These are phyloP conservation scores for Philantomba maxwellii DNA, from an alignment of 2,113 vertebrate genomes.

Conservation along the genomic window DNA sequence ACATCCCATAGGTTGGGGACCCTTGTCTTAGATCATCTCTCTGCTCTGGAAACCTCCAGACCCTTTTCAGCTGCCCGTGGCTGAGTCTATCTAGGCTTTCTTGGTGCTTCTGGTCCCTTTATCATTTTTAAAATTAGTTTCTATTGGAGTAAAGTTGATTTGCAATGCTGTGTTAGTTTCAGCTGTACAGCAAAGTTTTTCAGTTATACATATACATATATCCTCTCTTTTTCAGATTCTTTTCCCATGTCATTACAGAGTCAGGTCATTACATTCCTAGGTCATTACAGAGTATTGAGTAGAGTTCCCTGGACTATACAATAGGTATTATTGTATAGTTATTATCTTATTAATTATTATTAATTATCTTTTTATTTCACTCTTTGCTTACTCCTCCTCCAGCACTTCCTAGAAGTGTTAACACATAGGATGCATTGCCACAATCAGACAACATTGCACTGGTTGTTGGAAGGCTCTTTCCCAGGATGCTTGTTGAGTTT, in stretches of 20 bases:
- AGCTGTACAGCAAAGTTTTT: not conserved
- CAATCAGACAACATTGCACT: not conserved
- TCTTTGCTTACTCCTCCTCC: not conserved
- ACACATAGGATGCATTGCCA: not conserved
- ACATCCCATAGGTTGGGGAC: not conserved
- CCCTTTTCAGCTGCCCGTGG: not conserved
- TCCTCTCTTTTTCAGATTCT: not conserved
- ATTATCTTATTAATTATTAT: no score
- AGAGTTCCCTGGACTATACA: not conserved
- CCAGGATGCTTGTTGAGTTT: not conserved
- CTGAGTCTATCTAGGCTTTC: not conserved
- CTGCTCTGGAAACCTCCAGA: not conserved
- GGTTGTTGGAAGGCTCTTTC: not conserved
- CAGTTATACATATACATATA: not conserved
- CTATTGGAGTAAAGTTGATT: not conserved
- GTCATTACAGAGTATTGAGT: not conserved
- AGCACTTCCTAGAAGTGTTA: not conserved
- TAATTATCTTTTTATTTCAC: not conserved
- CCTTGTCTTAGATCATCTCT: not conserved
- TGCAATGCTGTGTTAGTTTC: not conserved
- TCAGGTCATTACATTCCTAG: not conserved
- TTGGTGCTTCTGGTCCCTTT: not conserved
- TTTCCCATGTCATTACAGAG: not conserved
- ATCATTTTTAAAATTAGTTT: not conserved
- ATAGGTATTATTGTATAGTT: no score